Evolutionary conservation across 2,797 vertebrate genomes (phyloP), one percentile per base, ranked within the genome.

Genomic region (Gymnothorax javanicus): DNA sequence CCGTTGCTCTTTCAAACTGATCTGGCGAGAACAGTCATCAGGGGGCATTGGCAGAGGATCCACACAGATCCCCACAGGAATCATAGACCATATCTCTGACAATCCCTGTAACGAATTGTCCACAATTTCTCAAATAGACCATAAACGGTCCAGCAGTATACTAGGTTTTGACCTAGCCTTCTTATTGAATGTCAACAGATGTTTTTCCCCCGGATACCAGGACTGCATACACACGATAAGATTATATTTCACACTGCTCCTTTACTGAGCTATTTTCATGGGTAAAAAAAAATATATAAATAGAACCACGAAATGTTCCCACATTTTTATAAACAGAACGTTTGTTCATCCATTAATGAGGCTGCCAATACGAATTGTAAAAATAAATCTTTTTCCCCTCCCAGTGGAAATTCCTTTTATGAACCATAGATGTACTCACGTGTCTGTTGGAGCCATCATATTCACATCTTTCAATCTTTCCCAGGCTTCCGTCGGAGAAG

Each of bases 381-480:
- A n/a, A 7, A 7, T n/a, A n/a, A 4, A n/a, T n/a, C 25, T 69
- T 69, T 7, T 25, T 67, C 23, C 9, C 23, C 23, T n/a, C 64
- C 64, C 13, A 8, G 62, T 25, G 23, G 64, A 67, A n/a, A n/a
- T 67, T 25, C 23, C 64, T n/a, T 17, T 67, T 25, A 69, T 27
- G 27, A 73, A 43, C 27, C 27, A 43, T 15, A 79, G 1, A 64
- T 81, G 23, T 91, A 98, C 98, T 99, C 93, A 99, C 99, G 57
- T 97, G 94, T 97, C 99, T 96, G 90, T 95, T 96, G 23, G 97
- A 98, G 90, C 99, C 99, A 87, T 99, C 98, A 0, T 97, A 99
- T 96, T 99, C 98, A 87, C 98, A 99, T 81, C 98, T 96, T 90
- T 99, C 99, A 87, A 99, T 99, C 95, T 98, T 99, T 73, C 98